Base-by-base conservation (phyloP, 2,888 invertebrate genomes). In the Ethmia dodecea region DNA sequence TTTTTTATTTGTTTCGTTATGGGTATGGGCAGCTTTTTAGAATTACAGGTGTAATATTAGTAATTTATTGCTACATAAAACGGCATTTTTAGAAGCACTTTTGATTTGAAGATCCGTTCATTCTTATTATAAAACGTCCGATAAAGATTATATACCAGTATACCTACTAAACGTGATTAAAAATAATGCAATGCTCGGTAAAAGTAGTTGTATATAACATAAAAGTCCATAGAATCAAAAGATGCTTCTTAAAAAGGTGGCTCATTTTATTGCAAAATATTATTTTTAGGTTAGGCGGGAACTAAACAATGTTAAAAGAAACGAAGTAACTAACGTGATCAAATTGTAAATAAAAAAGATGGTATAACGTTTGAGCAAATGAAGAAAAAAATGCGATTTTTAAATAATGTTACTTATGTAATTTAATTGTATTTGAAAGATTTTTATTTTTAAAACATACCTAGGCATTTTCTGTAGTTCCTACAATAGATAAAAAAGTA, bases 251-350 rank as follows among this genome's bases (percentile, higher is more conserved):
- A 9, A 11, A 9, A 26, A 26, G 11, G 11, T 8, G 8, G 18
- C 18, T 18, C 8, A 18, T 5, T 18, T 18, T 18, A 5, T 18
- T 18, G n/a, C n/a, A 9, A 26, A 11, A 12, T 26, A 26, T 26
- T 26, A 26, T 26, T 47, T 48, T 47, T 79, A 80, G 78, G 71
- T 59, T 77, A 79, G 69, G 54, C 43, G 48, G 62, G 46, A 79
- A 79, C 75, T 64, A 70, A 71, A 80, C 78, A 80, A 79, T 78
- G 79, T 81, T 68, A 56, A 62, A 60, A 56, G 78, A 78, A 81
- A 78, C 80, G 80, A 81, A 78, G 39, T 49, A 63, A 74, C 47
- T 50, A 63, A 74, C 47, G 76, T 75, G 72, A 75, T 77, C 48
- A 59, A 64, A 57, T 47, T 60, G 74, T 77, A 78, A 64, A 64